phyloP scores from a whole-genome alignment of 2,113 vertebrate species.

The Archilochus colubris region DNA sequence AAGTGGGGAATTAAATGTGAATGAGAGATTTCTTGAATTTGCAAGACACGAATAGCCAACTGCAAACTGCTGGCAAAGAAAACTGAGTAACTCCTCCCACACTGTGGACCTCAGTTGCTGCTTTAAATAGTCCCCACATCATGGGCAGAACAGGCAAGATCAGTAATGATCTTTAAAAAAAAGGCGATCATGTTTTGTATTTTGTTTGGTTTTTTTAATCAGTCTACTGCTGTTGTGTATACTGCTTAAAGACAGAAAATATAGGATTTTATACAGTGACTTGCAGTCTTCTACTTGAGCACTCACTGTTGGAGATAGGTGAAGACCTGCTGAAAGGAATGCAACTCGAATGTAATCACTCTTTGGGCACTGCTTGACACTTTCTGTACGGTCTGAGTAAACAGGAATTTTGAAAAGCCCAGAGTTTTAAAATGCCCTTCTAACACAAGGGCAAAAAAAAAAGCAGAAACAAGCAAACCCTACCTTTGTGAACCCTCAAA shows the following conservation, averaged over 20 bases:
- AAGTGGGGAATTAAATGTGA: background rate
- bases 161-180: background rate
- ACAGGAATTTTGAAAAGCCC: background rate
- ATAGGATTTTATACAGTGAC: background rate
- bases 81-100: background rate
- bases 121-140: background rate
- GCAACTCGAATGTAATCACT: background rate
- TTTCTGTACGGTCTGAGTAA: background rate
- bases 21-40: background rate
- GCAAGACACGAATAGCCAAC: background rate
- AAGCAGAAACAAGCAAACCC: background rate
- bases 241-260: background rate
- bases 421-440: background rate
- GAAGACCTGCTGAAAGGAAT: slow-evolving; percentile 23
- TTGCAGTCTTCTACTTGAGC: background rate
- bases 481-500: background rate
- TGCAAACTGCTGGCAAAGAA: background rate
- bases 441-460: background rate
- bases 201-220: background rate
- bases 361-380: background rate
- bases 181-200: accelerated
- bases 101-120: background rate
- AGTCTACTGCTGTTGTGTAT: background rate
- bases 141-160: background rate
- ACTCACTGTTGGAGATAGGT: background rate